Evolutionary conservation across 2,113 vertebrate species (phyloP), one percentile per base, ranked within the genome.

Genomic region (Melanostigma gelatinosum): DNA sequence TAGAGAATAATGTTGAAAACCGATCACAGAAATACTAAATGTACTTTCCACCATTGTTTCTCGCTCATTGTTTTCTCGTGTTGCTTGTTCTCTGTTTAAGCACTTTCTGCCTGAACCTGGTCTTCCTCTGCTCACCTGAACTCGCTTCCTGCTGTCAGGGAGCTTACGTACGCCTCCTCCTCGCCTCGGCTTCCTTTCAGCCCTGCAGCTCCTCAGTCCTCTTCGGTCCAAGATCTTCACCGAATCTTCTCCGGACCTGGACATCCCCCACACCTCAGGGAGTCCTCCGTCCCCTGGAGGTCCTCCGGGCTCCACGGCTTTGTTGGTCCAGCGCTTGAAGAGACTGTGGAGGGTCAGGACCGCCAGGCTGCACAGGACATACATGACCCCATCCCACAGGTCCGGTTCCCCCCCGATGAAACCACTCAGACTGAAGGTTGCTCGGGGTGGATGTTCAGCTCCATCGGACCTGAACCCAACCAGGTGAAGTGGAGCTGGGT

Each of bases 261-360:
- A 5, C 3, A 2, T 63, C 15, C 20, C 63, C 20, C 58, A 15
- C 4, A 3, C 61, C 5, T 0, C 1, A 1, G 18, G 10, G 3
- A 4, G 2, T 0, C 34, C 65, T 44, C 66, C 46, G 20, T 50
- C 57, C 22, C 42, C 46, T 1, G 12, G 38, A 6, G 7, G 29
- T 34, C n/a, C 13, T 2, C 11, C 12, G 0, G 36, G 3, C 65
- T 75, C 11, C 0, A 69, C 62, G 8, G 61, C 66, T 27, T 15
- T 71, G 52, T 68, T 34, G 72, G 0, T 80, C 8, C 83, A 44
- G 12, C 29, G 67, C 79, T 77, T 92, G 22, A 87, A 77, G 89
- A 96, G 94, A 87, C 84, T 86, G 69, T 92, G 91, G 29, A 88
- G 68, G 0, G 70, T 91, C 72, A 96, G 91, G 57, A 94, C 88